phyloP scores from a whole-genome alignment of 2,113 vertebrate species.

The Phainopepla nitens region DNA sequence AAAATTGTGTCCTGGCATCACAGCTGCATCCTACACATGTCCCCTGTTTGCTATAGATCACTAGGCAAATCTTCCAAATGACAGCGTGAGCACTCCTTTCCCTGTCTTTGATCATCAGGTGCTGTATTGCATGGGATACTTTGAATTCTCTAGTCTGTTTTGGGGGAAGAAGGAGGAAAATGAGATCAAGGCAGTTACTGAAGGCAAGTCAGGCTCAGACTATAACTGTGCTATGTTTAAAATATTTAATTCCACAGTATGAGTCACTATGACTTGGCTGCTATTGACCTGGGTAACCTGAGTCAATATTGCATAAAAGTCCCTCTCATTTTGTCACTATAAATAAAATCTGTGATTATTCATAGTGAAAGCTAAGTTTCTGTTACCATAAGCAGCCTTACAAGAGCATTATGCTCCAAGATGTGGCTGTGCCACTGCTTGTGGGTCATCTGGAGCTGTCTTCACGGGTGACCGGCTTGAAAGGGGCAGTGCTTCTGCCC shows the following conservation, averaged over 20 bases:
- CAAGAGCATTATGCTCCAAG: background rate
- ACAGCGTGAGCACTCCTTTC: background rate
- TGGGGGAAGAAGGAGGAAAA: background rate
- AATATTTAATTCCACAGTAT: conserved; percentile 50
- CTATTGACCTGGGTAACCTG: conserved; percentile 58
- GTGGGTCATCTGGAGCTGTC: background rate
- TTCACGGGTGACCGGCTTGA: background rate
- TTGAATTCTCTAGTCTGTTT: background rate
- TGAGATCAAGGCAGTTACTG: conserved; percentile 28
- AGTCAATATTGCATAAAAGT: conserved; percentile 61
- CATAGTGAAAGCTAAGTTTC: background rate
- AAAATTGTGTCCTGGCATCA: background rate
- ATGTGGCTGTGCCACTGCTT: background rate
- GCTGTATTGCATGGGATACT: background rate
- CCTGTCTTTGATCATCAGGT: conserved; percentile 5
- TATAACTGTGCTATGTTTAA: conserved; percentile 38
- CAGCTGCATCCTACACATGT: background rate
- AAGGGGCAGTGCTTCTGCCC: background rate
- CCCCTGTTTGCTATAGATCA: background rate
- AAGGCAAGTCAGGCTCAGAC: background rate
- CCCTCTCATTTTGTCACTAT: conserved; percentile 54
- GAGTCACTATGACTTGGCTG: conserved; percentile 48
- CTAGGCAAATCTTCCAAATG: background rate
- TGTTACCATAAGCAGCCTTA: conserved; percentile 26
- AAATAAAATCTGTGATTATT: conserved; percentile 57